Evolutionary conservation across 2,888 invertebrate species (phyloP).

Genomic region (Tiphia femorata): DNA sequence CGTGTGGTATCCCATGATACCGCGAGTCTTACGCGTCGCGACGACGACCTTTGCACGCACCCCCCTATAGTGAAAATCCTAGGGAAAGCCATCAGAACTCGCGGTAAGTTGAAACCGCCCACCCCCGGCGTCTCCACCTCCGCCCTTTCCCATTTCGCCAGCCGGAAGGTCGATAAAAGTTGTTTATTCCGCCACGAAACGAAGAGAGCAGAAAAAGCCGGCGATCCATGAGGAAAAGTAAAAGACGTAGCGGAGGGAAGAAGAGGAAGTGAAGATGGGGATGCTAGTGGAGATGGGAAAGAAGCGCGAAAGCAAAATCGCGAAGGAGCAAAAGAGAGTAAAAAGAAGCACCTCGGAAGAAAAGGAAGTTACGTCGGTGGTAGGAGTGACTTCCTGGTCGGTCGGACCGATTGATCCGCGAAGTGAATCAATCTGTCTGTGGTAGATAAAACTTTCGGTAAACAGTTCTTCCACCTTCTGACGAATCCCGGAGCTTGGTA

Average conservation of each 20-base stretch:
- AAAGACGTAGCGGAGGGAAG: neutral
- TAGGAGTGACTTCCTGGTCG: constrained; percentile 35
- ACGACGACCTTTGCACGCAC: constrained; percentile 15
- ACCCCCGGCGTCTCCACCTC: too few species aligned
- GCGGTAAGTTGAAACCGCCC: constrained; percentile 44
- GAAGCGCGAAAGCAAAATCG: constrained; percentile 10
- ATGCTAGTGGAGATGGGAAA: constrained; percentile 12
- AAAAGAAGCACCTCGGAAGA: constrained; percentile 27
- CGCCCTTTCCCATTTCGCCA: constrained; percentile 50
- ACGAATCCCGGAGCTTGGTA: constrained; percentile 1
- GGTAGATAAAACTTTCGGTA: constrained; percentile 58
- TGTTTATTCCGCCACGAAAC: constrained; percentile 57
- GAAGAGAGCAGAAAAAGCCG: constrained; percentile 25
- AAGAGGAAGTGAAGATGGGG: constrained; percentile 1
- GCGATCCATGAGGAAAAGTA: constrained; percentile 8
- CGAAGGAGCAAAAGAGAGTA: constrained; percentile 1
- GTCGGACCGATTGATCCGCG: constrained; percentile 48
- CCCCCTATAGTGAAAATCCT: constrained; percentile 42
- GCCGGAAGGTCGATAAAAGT: constrained; percentile 57
- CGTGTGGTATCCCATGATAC: constrained; percentile 23
- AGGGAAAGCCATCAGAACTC: constrained; percentile 50
- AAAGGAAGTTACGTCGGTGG: constrained; percentile 22
- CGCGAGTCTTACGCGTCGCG: constrained; percentile 19
- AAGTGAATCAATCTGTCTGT: constrained; percentile 57
- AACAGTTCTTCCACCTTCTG: constrained; percentile 39